Base-by-base conservation (phyloP, 2,888 invertebrate species). In the Ditylenchus weischeri region DNA sequence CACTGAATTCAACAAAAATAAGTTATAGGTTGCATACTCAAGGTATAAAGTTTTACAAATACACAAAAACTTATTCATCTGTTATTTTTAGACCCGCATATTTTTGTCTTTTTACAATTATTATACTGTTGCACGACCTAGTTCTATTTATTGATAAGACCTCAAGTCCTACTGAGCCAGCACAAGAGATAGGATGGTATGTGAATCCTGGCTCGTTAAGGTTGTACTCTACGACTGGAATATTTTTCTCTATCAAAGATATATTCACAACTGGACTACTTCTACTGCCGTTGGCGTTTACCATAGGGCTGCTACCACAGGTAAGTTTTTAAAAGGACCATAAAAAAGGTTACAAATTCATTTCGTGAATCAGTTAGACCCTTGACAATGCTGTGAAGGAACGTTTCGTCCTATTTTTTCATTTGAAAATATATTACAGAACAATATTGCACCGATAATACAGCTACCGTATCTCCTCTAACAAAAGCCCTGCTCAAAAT, bases 231-330 rank as follows among this genome's bases (percentile, higher is more conserved):
- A 57, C 66, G 21, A 15, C 10, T 36, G 38, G 57, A 35, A 43
- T 48, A 13, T 62, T 63, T n/a, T 51, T 58, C n/a, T 38, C 73
- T 15, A 58, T 77, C 29, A 74, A 77, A 36, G 80, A 81, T 58
- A 43, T 78, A 18, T 57, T 76, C 15, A 68, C 78, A 6, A 57
- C 89, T 70, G 88, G 93, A 79, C 86, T 98, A 57, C 85, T 98
- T 57, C 90, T 90, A 84, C 92, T 96, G 84, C 98, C 98, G 0
- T 82, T 96, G 60, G 88, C 93, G 38, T 96, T 96, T 85, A 94
- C 93, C 58, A 86, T 96, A 72, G 98, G 98, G 0, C 86, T 98
- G 58, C 91, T 98, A 81, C 98, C 98, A 5, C 98, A 88, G 82
- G 69, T 75, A 7, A 21, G 35, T 23, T 57, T 15, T 29, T n/a